These are phyloP conservation scores for Tauraco hartlaubi DNA, from an alignment of 2,797 vertebrate genomes.

Conservation along the genomic window DNA sequence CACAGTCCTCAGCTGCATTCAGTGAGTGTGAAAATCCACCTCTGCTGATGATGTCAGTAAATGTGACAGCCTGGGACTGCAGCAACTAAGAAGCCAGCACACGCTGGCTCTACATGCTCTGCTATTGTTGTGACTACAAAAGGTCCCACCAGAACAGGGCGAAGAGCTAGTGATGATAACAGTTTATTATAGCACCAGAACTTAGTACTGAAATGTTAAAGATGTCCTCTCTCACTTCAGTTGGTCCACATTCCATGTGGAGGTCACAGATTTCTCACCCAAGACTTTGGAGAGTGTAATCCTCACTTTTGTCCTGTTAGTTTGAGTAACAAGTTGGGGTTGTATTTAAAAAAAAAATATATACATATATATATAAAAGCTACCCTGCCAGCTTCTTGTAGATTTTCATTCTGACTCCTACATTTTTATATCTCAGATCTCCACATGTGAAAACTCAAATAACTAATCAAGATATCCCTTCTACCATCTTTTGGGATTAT, in stretches of 20 bases:
- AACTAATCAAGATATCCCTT: neutral
- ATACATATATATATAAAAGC: neutral
- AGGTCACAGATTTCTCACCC: neutral
- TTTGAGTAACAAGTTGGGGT: neutral
- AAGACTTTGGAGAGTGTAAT: neutral
- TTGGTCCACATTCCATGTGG: neutral
- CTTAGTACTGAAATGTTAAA: neutral
- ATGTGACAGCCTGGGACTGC: neutral
- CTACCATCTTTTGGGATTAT: neutral
- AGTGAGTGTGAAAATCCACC: neutral
- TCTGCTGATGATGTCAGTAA: neutral
- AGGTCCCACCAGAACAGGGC: neutral
- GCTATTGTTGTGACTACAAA: neutral
- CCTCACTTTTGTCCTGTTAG: neutral
- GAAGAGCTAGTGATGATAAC: neutral
- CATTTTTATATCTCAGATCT: neutral
- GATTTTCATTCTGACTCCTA: neutral
- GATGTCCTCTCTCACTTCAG: neutral
- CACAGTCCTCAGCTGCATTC: neutral
- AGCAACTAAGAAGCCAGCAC: neutral
- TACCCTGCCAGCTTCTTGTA: neutral
- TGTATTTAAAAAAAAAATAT: neutral
- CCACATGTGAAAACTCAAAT: neutral
- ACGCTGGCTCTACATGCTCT: neutral
- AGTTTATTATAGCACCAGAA: neutral